Base-by-base conservation (phyloP, 2,113 vertebrate species). In the Leptobrachium ailaonicum region DNA sequence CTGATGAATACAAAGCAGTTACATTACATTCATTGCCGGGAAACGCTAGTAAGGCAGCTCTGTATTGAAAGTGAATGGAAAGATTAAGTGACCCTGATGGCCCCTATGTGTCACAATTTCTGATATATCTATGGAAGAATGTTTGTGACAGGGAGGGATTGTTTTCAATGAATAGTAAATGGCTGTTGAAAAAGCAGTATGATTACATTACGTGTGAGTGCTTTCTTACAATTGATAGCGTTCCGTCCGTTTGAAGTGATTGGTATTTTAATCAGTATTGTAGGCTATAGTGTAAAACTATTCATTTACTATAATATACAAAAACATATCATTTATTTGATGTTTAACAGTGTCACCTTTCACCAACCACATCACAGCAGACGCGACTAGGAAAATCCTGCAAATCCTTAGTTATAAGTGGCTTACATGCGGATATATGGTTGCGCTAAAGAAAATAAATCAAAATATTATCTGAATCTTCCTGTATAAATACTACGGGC, bases 1-100 rank as follows among this genome's bases (percentile, higher is more conserved):
- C 50, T 80, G 71, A 80, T 74, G 78, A 74, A 80, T 80, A 74
- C 78, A 66, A 80, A 80, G 66, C 66, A 68, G 71, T 45, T 68
- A 41, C 20, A 68, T 74, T 69, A 58, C 32, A 60, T 71, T 68
- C 47, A 68, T 67, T 80, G 67, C 41, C 41, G 54, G 44, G 66
- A 62, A 80, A 67, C 56, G 71, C 62, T 56, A 40, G 71, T 58
- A 42, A 42, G 72, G 41, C 62, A 40, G 63, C 40, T 66, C 13
- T 67, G 47, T 71, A 60, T 58, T 58, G 63, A 80, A 69, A 68
- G 41, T 60, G 78, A 80, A 60, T 74, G n/a, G 67, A 63, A 80
- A 80, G 78, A 80, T 80, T 80, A 71, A 68, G 71, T 80, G 71
- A 80, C 78, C 78, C 54, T 47, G 3, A 4, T 69, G 78, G 47